Conservation (phyloP, 2,113 vertebrate genomes). For the Alouatta palliata region DNA sequence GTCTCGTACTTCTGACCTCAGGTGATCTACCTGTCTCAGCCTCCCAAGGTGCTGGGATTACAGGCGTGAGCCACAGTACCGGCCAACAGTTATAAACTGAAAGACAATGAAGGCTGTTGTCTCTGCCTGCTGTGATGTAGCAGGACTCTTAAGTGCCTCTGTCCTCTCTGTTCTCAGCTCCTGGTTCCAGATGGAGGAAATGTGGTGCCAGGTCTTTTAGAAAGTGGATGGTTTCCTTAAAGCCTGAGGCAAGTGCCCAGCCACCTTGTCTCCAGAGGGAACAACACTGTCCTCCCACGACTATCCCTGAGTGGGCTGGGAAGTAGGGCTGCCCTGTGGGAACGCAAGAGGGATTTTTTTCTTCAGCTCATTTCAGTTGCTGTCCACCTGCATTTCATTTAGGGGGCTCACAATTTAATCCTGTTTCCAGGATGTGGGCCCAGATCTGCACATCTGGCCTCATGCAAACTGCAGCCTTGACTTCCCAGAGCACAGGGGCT, state of each 20-base stretch:
- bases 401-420: neutral
- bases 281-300: neutral
- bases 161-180: neutral
- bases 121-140: neutral
- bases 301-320: neutral
- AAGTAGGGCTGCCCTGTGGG: neutral
- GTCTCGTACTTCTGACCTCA: too few species aligned
- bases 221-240: neutral
- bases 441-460: neutral
- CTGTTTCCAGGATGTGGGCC: too few species aligned
- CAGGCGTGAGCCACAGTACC: too few species aligned
- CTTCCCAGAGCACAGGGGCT: neutral
- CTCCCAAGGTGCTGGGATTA: too few species aligned
- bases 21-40: too few species aligned
- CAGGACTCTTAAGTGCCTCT: accelerated
- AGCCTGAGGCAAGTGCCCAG: neutral
- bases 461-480: neutral
- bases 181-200: neutral
- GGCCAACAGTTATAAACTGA: neutral
- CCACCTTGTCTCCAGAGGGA: neutral
- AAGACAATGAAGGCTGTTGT: neutral
- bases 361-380: too few species aligned
- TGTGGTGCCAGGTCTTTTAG: neutral
- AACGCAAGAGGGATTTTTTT: neutral
- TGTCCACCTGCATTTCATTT: neutral